phyloP scores from a whole-genome alignment of 2,797 vertebrate genomes.

The Sebastes steindachneri region DNA sequence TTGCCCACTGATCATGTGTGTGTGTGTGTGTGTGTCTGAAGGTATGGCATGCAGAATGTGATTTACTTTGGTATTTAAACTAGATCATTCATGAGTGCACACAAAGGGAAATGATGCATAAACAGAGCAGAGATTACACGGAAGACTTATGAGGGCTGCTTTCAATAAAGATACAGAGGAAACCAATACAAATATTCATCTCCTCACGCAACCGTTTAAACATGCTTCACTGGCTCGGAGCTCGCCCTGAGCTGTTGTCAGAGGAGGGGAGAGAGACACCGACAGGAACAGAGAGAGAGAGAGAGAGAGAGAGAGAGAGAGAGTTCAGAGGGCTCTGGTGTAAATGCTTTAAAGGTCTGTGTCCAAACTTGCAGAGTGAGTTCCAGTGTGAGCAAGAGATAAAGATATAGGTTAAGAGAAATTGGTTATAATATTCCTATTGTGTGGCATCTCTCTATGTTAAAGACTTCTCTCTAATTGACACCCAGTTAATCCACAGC shows the following conservation, averaged over 20 bases:
- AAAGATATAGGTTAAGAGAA: conserved; percentile 3
- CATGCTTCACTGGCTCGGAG: conserved; percentile 54
- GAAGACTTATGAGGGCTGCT: conserved; percentile 61
- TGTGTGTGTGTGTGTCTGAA: neutral
- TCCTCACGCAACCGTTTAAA: conserved; percentile 56
- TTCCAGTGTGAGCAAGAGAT: neutral
- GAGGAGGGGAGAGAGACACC: conserved; percentile 14
- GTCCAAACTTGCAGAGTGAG: conserved; percentile 59
- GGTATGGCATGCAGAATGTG: conserved; percentile 53
- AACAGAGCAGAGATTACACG: conserved; percentile 73
- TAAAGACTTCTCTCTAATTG: conserved; percentile 15
- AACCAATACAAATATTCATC: conserved; percentile 71
- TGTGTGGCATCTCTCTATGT: neutral
- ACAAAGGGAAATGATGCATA: conserved; percentile 70
- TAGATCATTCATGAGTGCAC: conserved; percentile 60
- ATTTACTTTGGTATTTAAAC: conserved; percentile 74
- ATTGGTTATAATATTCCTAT: neutral
- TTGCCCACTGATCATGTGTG: neutral
- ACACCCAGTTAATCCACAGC: neutral
- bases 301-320: neutral
- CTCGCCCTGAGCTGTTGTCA: conserved; percentile 36
- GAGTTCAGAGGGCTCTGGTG: conserved; percentile 21
- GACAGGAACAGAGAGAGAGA: neutral
- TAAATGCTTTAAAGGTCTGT: conserved; percentile 38
- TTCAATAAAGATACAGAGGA: conserved; percentile 71